phyloP scores from a whole-genome alignment of 2,113 vertebrate genomes.

The Alethe castanea region DNA sequence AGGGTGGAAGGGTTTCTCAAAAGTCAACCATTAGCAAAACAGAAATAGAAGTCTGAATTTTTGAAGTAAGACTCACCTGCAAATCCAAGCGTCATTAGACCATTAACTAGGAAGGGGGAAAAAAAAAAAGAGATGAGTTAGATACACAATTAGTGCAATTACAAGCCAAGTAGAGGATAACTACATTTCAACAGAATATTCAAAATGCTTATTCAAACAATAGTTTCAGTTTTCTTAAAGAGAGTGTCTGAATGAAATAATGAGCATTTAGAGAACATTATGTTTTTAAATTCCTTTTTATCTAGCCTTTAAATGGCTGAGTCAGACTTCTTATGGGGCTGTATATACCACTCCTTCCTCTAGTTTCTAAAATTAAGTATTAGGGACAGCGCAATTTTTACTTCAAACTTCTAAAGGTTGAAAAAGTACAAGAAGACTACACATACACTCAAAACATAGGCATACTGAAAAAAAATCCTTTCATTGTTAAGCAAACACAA shows the following conservation, averaged over 20 bases:
- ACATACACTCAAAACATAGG: not conserved
- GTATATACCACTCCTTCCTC: not conserved
- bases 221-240: not conserved
- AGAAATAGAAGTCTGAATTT: not conserved
- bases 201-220: not conserved
- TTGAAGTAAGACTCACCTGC: slow-evolving; percentile 53
- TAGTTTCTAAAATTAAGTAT: not conserved
- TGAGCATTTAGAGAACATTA: not conserved
- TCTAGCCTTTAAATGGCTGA: not conserved
- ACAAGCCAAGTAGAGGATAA: not conserved
- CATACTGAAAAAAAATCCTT: not conserved
- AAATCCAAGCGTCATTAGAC: slow-evolving; percentile 52
- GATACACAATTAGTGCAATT: not conserved
- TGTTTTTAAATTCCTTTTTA: not conserved
- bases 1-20: not conserved
- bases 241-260: not conserved
- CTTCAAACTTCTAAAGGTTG: not conserved
- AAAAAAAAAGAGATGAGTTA: not conserved
- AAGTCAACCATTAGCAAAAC: not conserved
- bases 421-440: not conserved
- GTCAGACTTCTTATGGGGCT: not conserved
- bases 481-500: not conserved
- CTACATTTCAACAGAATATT: not conserved
- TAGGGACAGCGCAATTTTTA: not conserved
- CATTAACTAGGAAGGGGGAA: not conserved